A percentile compares a stretch with the other conserved stretches of the same genome.
phyloP scores from a whole-genome alignment of 2,113 vertebrate genomes.

The Passerina amoena region DNA sequence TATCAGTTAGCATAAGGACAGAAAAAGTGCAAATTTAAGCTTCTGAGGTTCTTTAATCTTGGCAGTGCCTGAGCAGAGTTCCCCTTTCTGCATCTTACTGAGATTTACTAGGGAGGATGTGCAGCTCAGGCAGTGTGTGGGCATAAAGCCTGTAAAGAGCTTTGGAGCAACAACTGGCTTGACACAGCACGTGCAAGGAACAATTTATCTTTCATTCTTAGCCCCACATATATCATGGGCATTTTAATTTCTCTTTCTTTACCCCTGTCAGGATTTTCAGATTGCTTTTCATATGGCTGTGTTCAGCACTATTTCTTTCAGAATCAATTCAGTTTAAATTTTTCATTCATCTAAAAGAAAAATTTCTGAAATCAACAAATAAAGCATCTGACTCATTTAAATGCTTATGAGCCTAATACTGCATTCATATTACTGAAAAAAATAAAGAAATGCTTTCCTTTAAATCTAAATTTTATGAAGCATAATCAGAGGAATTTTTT shows the following conservation, averaged over 20 bases:
- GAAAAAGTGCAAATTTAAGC: constrained; percentile 25
- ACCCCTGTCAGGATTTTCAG: background rate
- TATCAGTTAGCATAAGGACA: background rate
- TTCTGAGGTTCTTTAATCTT: constrained; percentile 31
- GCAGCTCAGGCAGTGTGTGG: constrained; percentile 18
- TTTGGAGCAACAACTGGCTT: constrained; percentile 48
- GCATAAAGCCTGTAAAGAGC: constrained; percentile 55
- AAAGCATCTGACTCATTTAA: constrained; percentile 12
- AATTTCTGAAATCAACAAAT: constrained; percentile 2
- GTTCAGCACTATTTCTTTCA: constrained; percentile 31
- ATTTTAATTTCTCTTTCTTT: background rate
- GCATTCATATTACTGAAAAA: background rate
- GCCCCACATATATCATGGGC: background rate
- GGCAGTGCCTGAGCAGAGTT: background rate
- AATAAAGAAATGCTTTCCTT: background rate
- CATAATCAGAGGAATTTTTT: background rate
- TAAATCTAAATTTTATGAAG: background rate
- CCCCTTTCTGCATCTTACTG: background rate
- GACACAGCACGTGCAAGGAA: background rate
- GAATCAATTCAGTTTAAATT: background rate
- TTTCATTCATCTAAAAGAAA: constrained; percentile 11
- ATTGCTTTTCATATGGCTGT: constrained; percentile 5
- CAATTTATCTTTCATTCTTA: constrained; percentile 36
- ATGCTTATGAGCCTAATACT: constrained; percentile 4
- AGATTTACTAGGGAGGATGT: background rate